A percentile compares a stretch with the other conserved stretches of the same genome.
Evolutionary conservation across 2,888 invertebrate species (phyloP).

Genomic region (Macropis europaea): DNA sequence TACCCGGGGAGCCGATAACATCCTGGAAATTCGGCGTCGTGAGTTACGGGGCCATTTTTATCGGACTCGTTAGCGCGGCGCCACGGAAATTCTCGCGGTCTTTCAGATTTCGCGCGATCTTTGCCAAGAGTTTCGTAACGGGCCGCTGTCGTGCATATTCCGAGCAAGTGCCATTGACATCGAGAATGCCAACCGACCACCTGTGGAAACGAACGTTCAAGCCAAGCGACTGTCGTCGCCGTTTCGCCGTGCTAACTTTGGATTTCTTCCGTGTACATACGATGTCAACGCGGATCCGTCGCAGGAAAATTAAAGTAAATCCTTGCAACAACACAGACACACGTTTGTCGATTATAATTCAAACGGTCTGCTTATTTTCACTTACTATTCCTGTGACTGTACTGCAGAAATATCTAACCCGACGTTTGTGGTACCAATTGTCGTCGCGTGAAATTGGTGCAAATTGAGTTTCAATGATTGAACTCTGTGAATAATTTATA

Average conservation of each 20-base stretch:
- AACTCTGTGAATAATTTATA: too few species aligned
- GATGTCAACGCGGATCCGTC: too few species aligned
- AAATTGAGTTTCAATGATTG: too few species aligned
- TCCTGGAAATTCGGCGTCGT: background rate
- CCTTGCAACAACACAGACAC: too few species aligned
- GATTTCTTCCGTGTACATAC: slow-evolving; percentile 7
- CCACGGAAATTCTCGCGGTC: slow-evolving; percentile 5
- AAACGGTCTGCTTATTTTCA: too few species aligned
- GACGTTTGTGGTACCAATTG: too few species aligned
- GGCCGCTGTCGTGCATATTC: slow-evolving; percentile 8
- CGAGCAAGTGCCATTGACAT: slow-evolving; percentile 56
- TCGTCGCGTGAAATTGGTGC: too few species aligned
- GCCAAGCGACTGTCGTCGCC: slow-evolving; percentile 50
- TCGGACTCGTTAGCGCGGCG: background rate
- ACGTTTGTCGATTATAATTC: too few species aligned
- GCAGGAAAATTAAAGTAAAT: too few species aligned
- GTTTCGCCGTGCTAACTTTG: slow-evolving; percentile 15
- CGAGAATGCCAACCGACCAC: slow-evolving; percentile 60
- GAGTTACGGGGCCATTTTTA: slow-evolving; percentile 1
- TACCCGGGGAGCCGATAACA: background rate
- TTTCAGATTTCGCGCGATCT: background rate
- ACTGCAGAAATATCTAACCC: too few species aligned
- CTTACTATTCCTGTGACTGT: too few species aligned
- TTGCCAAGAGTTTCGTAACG: slow-evolving; percentile 59
- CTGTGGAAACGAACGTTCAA: slow-evolving; percentile 54